phyloP scores from a whole-genome alignment of 2,113 vertebrate species.

The Crotalus tigris region DNA sequence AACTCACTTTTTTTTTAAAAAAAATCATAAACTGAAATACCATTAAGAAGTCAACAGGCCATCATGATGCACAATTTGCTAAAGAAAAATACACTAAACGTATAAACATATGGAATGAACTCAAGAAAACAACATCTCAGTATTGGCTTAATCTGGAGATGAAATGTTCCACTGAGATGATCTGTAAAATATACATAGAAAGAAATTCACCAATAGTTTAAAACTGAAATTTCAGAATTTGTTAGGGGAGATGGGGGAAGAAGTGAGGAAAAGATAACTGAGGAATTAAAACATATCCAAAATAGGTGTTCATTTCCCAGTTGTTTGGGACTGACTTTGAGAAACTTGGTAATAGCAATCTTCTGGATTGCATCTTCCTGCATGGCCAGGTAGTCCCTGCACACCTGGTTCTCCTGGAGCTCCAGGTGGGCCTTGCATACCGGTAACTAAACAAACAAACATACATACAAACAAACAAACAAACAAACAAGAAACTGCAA shows the following conservation, averaged over 20 bases:
- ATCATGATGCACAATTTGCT: constrained; percentile 37
- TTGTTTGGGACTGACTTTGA: constrained; percentile 58
- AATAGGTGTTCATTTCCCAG: constrained; percentile 58
- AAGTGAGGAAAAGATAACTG: constrained; percentile 19
- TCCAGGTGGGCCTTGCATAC: constrained; percentile 70
- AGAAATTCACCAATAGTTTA: constrained; percentile 42
- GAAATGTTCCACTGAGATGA: constrained; percentile 42
- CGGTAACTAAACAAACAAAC: constrained; percentile 64
- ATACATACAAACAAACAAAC: constrained; percentile 64
- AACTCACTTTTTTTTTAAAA: constrained; percentile 43
- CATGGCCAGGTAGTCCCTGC: constrained; percentile 79
- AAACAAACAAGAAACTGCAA: constrained; percentile 24
- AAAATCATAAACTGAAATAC: constrained; percentile 41
- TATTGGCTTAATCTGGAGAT: constrained; percentile 40
- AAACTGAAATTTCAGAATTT: constrained; percentile 45
- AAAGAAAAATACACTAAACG: constrained; percentile 60
- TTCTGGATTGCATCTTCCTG: constrained; percentile 82
- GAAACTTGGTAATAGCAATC: constrained; percentile 77
- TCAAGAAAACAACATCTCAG: constrained; percentile 53
- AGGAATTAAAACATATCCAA: constrained; percentile 26
- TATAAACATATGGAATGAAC: constrained; percentile 66
- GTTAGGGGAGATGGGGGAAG: not conserved
- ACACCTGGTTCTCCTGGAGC: constrained; percentile 71
- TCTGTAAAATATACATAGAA: constrained; percentile 40
- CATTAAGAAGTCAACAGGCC: constrained; percentile 29